These are phyloP conservation scores for Vulpes vulpes DNA, from an alignment of 2,113 vertebrate species.

Conservation along the genomic window DNA sequence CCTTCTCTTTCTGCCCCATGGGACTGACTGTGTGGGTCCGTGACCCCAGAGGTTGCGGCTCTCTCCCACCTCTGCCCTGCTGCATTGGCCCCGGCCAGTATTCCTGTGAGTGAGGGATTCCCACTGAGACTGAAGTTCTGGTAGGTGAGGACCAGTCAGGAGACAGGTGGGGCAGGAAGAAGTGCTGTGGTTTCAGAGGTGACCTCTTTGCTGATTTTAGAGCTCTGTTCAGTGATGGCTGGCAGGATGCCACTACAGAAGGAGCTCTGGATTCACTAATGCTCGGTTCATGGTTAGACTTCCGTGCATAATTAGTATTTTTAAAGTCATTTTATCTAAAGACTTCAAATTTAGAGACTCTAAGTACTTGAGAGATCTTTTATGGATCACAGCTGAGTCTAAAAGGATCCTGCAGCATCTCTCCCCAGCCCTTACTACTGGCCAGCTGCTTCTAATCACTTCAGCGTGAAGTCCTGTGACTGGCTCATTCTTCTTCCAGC, in stretches of 20 bases:
- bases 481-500: conserved; percentile 48
- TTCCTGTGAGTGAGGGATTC: background rate
- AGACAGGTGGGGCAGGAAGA: background rate
- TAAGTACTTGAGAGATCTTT: conserved; percentile 64
- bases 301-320: conserved; percentile 78
- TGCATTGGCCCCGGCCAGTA: background rate
- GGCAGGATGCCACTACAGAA: conserved; percentile 70
- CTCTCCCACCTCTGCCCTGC: background rate
- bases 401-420: conserved; percentile 41
- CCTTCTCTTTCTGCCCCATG: background rate
- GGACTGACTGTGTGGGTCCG: background rate
- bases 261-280: conserved; percentile 60
- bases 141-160: background rate
- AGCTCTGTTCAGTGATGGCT: conserved; percentile 25
- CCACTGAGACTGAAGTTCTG: background rate
- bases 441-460: conserved; percentile 67
- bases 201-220: conserved; percentile 62
- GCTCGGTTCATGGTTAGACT: conserved; percentile 77
- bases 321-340: conserved; percentile 80
- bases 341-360: conserved; percentile 75
- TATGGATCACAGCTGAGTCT: conserved; percentile 73
- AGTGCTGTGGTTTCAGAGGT: conserved; percentile 70
- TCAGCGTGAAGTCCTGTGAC: conserved; percentile 31
- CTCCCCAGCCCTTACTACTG: conserved; percentile 54
- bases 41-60: background rate